Evolutionary conservation across 2,888 invertebrate species (phyloP), one percentile per base, ranked within the genome.

Genomic region (Catocala nupta): DNA sequence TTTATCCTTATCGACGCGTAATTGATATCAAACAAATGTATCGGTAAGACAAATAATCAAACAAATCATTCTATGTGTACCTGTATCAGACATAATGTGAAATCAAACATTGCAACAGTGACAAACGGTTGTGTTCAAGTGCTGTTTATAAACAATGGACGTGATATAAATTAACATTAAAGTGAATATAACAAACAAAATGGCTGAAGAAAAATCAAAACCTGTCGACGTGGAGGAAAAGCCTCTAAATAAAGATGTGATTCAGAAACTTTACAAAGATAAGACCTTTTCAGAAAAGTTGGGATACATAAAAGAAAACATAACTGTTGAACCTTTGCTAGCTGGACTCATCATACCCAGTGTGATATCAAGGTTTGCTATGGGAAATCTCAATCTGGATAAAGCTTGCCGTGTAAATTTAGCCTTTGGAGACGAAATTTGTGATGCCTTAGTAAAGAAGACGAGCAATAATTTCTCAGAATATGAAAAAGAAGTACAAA

Each of bases 301-400:
- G 57, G 70, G 66, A 11, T 81, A 89, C 54, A 83, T 93, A 11
- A 88, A 72, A 74, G 84, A 87, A 3, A 96, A 96, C 81, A 96
- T 96, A 65, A 96, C 96, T 0, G 96, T 97, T 2, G 97, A 97
- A 82, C 97, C 96, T 0, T 94, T 96, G 90, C 84, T 97, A 34
- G 96, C 96, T 0, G 96, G 96, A 51, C 96, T 96, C 80, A 96
- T 97, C 11, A 95, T 96, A 85, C 96, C 96, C 13, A 95, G 95
- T 83, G 93, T 95, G 0, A 90, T 95, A 61, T 96, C 97, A 1
- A 95, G 96, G 61, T 91, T 97, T 75, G 97, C 97, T 12, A 97
- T 93, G 93, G 78, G 82, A 12, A 93, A 93, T 81, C 85, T 93
- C 5, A 93, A 93, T 80, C 80, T 93, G 68, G 93, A 93, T 60